Evolutionary conservation across 2,113 vertebrate genomes (phyloP), one percentile per base, ranked within the genome.

Genomic region (Xerus inauris): DNA sequence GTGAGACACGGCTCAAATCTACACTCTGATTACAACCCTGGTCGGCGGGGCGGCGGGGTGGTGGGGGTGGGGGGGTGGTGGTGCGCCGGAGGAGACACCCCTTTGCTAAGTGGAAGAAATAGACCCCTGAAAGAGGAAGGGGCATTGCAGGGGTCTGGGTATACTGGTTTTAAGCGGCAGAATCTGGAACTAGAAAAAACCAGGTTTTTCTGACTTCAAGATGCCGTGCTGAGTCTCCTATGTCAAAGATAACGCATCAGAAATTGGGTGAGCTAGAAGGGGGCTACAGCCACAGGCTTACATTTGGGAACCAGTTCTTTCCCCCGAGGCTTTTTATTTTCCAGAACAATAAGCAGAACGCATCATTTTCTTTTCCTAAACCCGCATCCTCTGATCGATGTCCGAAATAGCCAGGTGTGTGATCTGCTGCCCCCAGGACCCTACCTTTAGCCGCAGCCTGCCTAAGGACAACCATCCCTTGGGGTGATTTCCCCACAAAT

Each of bases 261-360:
- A 94, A 94, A 90, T 3, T 12, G 76, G 81, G 95, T 86, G 91
- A 76, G 77, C 81, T 77, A 16, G 12, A 24, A 64, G 38, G 30
- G 83, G 85, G 85, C 17, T 81, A 51, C 89, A 22, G 59, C 72
- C 24, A 6, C 32, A 6, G 32, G 51, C 42, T 62, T 19, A 62
- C 59, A 20, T 71, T 12, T 40, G 86, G 94, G 88, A 20, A n/a
- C 42, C 24, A 8, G 35, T 62, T n/a, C 57, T 69, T 14, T 7
- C 42, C 67, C 65, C 1, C 1, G n/a, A 79, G 62, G 72, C 3
- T 3, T 72, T 87, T 81, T 20, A 67, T 85, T 82, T 92, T 64
- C 76, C 30, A 13, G 94, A 73, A 73, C 89, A 80, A 87, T n/a
- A 51, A 64, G 76, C 82, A 16, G 83, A 82, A 69, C 59, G 35